These are phyloP conservation scores for Lontra canadensis DNA, from an alignment of 2,113 vertebrate genomes.

Conservation along the genomic window DNA sequence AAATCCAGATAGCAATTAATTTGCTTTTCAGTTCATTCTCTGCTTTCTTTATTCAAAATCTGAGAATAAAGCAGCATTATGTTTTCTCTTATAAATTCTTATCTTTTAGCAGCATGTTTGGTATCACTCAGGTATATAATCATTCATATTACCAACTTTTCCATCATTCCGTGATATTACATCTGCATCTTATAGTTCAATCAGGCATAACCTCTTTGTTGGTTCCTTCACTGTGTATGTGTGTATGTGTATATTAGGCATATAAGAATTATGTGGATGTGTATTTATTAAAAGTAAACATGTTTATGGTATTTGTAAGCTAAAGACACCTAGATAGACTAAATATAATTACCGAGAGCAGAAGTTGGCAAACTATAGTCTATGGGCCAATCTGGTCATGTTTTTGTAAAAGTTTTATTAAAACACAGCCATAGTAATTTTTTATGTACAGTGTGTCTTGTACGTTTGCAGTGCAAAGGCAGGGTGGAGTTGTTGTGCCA, in stretches of 20 bases:
- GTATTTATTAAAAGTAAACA: background rate
- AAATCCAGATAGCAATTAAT: slow-evolving; percentile 19
- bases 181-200: background rate
- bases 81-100: slow-evolving; percentile 18
- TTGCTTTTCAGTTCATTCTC: background rate
- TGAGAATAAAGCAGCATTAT: background rate
- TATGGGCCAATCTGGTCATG: background rate
- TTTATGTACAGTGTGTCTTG: background rate
- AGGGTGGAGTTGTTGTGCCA: background rate
- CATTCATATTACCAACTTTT: background rate
- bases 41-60: background rate
- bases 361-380: background rate
- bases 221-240: background rate
- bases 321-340: background rate
- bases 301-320: background rate
- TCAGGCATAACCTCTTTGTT: background rate
- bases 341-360: background rate
- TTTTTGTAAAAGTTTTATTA: slow-evolving; percentile 45
- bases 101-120: background rate
- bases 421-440: background rate
- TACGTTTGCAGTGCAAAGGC: background rate
- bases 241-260: background rate
- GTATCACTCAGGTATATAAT: background rate
- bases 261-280: background rate
- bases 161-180: background rate